Evolutionary conservation across 2,113 vertebrate species (phyloP), one percentile per base, ranked within the genome.

Genomic region (Dipodomys stephensi): DNA sequence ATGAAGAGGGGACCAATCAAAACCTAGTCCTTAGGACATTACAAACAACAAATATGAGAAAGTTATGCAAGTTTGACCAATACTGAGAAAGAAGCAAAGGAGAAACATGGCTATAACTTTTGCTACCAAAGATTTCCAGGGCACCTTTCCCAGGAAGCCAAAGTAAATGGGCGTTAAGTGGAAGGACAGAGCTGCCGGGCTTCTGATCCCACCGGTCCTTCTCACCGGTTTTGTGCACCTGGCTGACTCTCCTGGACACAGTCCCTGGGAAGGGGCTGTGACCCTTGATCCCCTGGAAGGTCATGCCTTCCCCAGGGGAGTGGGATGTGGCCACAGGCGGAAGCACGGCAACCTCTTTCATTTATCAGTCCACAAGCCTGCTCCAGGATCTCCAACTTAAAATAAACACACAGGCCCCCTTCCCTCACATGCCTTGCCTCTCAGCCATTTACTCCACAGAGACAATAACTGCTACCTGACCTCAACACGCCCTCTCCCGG

Each of bases 111-210:
- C 69, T n/a, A 74, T 28, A 73, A 8, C 15, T 83, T 81, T 77
- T 92, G 71, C 76, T 32, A 80, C 32, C 65, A 13, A 23, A 73
- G 28, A 39, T 73, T 90, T 94, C 94, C 71, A 74, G 8, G 64
- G 60, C 27, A 67, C 18, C 74, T 62, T 90, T 93, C 86, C 74
- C 74, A 92, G 53, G 74, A 92, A 91, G 74, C 44, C 76, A 69
- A 65, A 96, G 81, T 35, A 62, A 84, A 84, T 8, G 25, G 67
- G 60, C 57, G 88, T 7, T 60, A 79, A 88, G 67, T 30, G 22
- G 60, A 64, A 65, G 39, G 32, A 60, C 25, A 2, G 68, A 88
- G 46, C 44, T 16, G 7, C 44, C 73, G 44, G 16, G 4, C 3
- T 1, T 30, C 8, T 44, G 18, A 8, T 69, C 28, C 16, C 3